Conservation (phyloP, 2,113 vertebrate genomes). For the Athene noctua region DNA sequence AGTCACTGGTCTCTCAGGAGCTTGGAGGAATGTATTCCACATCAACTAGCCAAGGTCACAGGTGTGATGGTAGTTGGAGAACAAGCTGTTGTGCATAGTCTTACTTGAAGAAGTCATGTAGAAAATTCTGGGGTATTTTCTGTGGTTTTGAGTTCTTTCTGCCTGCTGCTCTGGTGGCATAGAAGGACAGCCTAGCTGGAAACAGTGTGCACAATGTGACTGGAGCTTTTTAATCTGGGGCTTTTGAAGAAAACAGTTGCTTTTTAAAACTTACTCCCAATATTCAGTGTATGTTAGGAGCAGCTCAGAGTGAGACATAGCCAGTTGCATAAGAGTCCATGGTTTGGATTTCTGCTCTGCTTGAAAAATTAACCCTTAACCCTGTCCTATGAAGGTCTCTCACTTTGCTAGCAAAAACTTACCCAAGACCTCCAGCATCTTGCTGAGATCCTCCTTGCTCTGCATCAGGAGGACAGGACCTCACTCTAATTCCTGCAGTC, state of each 20-base stretch:
- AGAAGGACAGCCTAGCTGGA: not conserved
- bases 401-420: not conserved
- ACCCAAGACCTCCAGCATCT: not conserved
- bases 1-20: not conserved
- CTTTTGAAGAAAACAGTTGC: not conserved
- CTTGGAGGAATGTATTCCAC: not conserved
- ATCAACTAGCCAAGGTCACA: not conserved
- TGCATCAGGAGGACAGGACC: not conserved
- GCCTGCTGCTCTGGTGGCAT: not conserved
- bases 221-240: not conserved
- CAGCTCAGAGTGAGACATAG: not conserved
- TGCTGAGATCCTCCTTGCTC: not conserved
- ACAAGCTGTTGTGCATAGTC: not conserved
- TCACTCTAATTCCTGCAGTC: not conserved
- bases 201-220: not conserved
- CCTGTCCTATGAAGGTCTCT: not conserved
- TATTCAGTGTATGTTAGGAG: not conserved
- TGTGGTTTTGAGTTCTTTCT: not conserved
- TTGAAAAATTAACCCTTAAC: not conserved
- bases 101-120: not conserved
- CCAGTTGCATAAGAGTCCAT: not conserved
- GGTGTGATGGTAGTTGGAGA: not conserved
- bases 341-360: not conserved
- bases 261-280: not conserved
- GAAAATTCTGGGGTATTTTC: not conserved